Percentiles rank a stretch among this genome's conserved stretches.
phyloP scores from a whole-genome alignment of 1,140 invertebrate species.

The Lepidurus couesii region DNA sequence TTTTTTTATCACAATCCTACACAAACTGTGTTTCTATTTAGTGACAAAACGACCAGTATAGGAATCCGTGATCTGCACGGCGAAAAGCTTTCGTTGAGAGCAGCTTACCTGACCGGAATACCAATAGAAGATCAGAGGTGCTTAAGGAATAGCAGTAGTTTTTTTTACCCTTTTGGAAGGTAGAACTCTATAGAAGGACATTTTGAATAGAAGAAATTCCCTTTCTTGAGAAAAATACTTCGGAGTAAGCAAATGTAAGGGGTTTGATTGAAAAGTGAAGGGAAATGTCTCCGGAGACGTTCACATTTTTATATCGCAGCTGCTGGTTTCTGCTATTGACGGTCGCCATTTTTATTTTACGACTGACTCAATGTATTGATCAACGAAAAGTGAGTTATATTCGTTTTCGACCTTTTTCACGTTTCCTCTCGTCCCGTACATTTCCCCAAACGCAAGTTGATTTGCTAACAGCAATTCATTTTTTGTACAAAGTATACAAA shows the following conservation, averaged over 20 bases:
- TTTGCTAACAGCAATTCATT: no score
- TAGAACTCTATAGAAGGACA: background rate
- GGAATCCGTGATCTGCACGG: slow-evolving; percentile 1
- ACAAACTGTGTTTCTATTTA: background rate
- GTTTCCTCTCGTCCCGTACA: no score
- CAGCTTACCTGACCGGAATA: background rate
- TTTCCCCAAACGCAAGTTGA: no score
- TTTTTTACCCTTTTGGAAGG: background rate
- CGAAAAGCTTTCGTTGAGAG: background rate
- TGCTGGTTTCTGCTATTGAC: background rate
- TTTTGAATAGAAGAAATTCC: background rate
- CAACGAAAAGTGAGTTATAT: no score
- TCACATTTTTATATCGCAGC: background rate
- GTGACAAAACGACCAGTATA: background rate
- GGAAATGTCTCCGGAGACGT: background rate
- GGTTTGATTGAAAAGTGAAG: background rate
- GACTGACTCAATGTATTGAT: background rate
- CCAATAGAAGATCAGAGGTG: background rate
- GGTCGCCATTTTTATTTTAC: background rate
- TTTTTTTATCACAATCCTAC: background rate
- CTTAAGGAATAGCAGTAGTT: background rate
- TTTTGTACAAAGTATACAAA: no score
- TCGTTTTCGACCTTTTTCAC: no score
- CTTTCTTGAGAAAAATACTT: background rate
- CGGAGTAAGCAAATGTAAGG: background rate